Conservation (phyloP, 1,140 invertebrate species). For the Phthorimaea operculella region DNA sequence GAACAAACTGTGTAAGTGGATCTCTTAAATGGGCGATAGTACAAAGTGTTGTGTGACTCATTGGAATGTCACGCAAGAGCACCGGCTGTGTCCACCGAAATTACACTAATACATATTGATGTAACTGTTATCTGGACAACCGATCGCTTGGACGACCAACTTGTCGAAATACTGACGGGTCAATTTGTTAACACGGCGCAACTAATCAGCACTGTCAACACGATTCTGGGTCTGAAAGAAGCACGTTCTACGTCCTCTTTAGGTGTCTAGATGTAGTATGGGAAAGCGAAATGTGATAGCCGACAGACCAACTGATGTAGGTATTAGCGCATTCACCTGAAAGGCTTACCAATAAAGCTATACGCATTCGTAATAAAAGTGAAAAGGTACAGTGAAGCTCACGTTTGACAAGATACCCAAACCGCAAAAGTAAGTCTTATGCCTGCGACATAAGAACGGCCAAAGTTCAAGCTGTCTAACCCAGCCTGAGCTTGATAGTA, state of each 20-base stretch:
- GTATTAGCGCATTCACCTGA: conserved; percentile 3
- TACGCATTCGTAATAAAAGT: conserved; percentile 16
- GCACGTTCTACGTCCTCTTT: no score
- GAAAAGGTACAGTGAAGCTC: conserved; percentile 27
- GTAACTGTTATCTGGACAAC: conserved; percentile 4
- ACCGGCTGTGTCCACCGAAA: neutral
- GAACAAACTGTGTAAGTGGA: no score
- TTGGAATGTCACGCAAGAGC: conserved; percentile 15
- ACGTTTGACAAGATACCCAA: no score
- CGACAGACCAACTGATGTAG: neutral
- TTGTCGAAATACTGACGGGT: neutral
- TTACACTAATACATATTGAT: conserved; percentile 11
- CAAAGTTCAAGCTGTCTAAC: no score
- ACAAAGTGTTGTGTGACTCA: conserved; percentile 6
- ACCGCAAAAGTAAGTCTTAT: no score
- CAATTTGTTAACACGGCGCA: neutral
- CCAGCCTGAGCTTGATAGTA: no score
- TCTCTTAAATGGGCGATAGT: no score
- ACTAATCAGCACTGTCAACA: neutral
- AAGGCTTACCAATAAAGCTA: conserved; percentile 18
- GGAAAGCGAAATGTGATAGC: conserved; percentile 22
- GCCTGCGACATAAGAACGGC: no score
- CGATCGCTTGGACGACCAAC: conserved; percentile 1
- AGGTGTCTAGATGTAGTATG: neutral
- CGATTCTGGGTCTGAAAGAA: neutral